Conservation (phyloP, 2,113 vertebrate species). For the Muntiacus muntjak region DNA sequence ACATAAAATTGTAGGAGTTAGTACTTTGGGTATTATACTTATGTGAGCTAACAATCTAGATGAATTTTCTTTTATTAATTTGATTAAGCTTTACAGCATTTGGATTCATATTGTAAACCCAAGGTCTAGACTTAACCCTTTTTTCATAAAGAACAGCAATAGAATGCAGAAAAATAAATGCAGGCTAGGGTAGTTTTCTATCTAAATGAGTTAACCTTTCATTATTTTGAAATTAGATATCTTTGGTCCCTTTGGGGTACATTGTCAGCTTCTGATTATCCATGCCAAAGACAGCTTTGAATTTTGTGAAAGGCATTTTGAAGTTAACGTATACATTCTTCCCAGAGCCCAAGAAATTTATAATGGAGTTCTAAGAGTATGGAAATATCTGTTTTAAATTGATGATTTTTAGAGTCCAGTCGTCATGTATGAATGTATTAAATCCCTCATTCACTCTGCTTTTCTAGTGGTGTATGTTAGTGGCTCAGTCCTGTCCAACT, state of each 20-base stretch:
- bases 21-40: not conserved
- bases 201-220: not conserved
- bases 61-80: slow-evolving; percentile 40
- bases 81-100: slow-evolving; percentile 17
- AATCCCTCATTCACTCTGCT: not conserved
- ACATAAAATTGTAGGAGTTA: not conserved
- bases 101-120: not conserved
- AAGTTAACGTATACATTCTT: not conserved
- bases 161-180: not conserved
- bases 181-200: not conserved
- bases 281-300: not conserved
- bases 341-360: not conserved
- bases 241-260: not conserved
- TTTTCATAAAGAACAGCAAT: not conserved
- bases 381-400: not conserved
- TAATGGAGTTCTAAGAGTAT: not conserved
- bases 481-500: fast-evolving
- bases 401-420: not conserved
- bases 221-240: not conserved
- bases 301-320: not conserved
- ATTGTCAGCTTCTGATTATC: not conserved
- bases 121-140: not conserved
- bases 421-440: not conserved
- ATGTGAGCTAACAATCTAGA: not conserved
- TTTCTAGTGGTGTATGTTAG: not conserved